A percentile compares a stretch with the other conserved stretches of the same genome.
These are phyloP conservation scores for Timandra comae DNA, from an alignment of 2,888 invertebrate species.

Conservation along the genomic window DNA sequence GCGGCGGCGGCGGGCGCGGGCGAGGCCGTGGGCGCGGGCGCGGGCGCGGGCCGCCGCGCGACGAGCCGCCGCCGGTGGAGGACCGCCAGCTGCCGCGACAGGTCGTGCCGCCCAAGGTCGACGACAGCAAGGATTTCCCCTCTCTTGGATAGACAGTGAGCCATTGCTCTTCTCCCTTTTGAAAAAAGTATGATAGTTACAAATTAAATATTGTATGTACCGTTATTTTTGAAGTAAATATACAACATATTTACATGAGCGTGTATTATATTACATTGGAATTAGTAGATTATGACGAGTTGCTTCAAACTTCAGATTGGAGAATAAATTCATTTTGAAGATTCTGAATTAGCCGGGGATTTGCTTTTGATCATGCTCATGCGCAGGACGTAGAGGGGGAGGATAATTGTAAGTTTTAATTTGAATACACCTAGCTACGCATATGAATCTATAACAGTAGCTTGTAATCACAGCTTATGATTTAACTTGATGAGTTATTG, in stretches of 20 bases:
- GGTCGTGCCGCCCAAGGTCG: constrained; percentile 87
- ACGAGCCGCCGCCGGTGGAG: constrained; percentile 42
- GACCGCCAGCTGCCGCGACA: constrained; percentile 52
- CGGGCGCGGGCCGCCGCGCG: constrained; percentile 46
- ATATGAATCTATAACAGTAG: constrained; percentile 67
- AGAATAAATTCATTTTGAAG: constrained; percentile 28
- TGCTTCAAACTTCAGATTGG: too few relatives aligned
- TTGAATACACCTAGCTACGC: constrained; percentile 61
- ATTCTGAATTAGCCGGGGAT: constrained; percentile 28
- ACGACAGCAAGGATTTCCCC: constrained; percentile 97
- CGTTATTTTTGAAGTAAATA: constrained; percentile 78
- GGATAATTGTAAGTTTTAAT: constrained; percentile 60
- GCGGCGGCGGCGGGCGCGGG: constrained; percentile 80
- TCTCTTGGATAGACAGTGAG: constrained; percentile 85
- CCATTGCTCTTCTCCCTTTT: constrained; percentile 63
- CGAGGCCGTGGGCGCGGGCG: constrained; percentile 70
- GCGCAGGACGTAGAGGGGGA: constrained; percentile 51
- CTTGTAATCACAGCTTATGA: constrained; percentile 72
- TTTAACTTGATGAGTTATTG: constrained; percentile 59
- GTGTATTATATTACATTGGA: constrained; percentile 69
- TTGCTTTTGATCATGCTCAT: constrained; percentile 32
- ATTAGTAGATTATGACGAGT: constrained; percentile 27
- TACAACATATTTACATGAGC: constrained; percentile 75
- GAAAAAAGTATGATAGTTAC: constrained; percentile 65
- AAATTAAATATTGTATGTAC: constrained; percentile 75